Evolutionary conservation across 2,888 invertebrate species (phyloP), one percentile per base, ranked within the genome.

Genomic region (Loripinus fragilis): DNA sequence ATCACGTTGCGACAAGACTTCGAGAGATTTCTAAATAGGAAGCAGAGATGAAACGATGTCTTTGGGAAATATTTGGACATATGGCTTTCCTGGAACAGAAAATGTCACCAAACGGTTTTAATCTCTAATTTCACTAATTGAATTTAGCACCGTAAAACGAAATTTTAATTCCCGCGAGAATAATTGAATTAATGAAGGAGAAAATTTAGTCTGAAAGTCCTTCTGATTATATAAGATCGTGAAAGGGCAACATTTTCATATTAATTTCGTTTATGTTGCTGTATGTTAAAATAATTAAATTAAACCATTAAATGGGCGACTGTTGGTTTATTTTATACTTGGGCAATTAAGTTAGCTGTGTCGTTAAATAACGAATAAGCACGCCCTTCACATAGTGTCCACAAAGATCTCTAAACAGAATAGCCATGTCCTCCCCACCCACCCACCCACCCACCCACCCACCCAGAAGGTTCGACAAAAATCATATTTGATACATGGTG

Each of bases 101-200:
- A 70, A 60, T 73, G 73, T 68, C 78, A 69, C 45, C 73, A 70
- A 78, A 69, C 66, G 78, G 73, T 66, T 76, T 45, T 77, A 76
- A 76, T 78, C 80, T 78, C 60, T 69, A 78, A 80, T 83, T 76
- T 83, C 78, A 78, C 80, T 83, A 83, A 83, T 83, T 78, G 83
- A 83, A 80, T 80, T 83, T 83, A 80, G 78, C 48, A 76, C 69
- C 75, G 76, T 83, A 78, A 83, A 83, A 78, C 74, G 78, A 78
- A 80, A 74, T 80, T 74, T 69, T 69, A 80, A 79, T 65, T 78
- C 74, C 78, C 76, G 45, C 55, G 70, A 67, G 78, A 72, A 74
- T 77, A 72, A 67, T 71, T 74, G 71, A 72, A 72, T 67, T 67
- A 67, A 67, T 67, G 41, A 41, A 41, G 41, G 25, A 1, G 33